These are phyloP conservation scores for Pyrocoelia pectoralis DNA, from an alignment of 2,888 invertebrate genomes.

Conservation along the genomic window DNA sequence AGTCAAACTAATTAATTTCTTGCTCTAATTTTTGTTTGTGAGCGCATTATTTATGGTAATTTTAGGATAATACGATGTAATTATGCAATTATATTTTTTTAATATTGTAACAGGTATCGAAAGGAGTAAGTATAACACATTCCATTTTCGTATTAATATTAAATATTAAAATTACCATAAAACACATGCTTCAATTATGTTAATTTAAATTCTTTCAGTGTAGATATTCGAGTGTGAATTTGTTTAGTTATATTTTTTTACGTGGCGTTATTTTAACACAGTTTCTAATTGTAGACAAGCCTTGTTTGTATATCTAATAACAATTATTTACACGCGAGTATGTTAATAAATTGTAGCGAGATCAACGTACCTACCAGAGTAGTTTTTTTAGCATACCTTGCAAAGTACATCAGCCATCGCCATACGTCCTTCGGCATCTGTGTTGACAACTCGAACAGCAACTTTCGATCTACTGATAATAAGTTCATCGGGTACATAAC, in stretches of 20 bases:
- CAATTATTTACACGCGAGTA: conserved; percentile 1
- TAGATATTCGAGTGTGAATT: conserved; percentile 6
- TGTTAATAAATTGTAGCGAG: too few species aligned
- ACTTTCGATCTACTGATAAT: conserved; percentile 82
- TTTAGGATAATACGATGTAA: background rate
- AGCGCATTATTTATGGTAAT: background rate
- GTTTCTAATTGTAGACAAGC: background rate
- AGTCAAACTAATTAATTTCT: background rate
- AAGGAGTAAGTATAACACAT: conserved; percentile 1
- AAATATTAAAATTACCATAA: conserved; percentile 7
- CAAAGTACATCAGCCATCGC: conserved; percentile 90
- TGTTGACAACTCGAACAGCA: conserved; percentile 89
- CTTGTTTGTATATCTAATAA: background rate
- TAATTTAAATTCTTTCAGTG: conserved; percentile 5
- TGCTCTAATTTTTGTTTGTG: background rate
- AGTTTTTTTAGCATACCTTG: conserved; percentile 60
- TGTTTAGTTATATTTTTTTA: background rate
- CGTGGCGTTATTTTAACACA: background rate
- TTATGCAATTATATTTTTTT: background rate
- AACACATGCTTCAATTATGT: conserved; percentile 13
- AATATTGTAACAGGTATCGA: background rate
- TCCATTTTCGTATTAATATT: conserved; percentile 4
- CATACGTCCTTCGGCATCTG: conserved; percentile 95
- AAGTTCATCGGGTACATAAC: conserved; percentile 91
- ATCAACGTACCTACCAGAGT: too few species aligned